phyloP scores from a whole-genome alignment of 2,113 vertebrate genomes.

The Hippocampus mohnikei region DNA sequence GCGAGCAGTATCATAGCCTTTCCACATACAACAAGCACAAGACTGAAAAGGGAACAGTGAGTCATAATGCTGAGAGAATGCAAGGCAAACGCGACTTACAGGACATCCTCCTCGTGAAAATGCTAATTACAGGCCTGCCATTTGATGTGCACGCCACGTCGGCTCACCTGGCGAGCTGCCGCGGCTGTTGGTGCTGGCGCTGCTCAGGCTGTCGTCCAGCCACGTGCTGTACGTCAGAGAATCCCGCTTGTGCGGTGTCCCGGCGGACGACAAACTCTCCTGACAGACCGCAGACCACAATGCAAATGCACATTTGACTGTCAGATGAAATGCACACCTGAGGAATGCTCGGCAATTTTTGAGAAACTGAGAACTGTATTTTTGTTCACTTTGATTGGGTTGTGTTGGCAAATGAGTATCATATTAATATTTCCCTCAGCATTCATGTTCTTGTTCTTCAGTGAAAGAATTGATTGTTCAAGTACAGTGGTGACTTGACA shows the following conservation, averaged over 20 bases:
- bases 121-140: not conserved
- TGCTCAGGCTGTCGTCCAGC: constrained; percentile 82
- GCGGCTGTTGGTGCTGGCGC: constrained; percentile 65
- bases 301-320: not conserved
- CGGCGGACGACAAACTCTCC: constrained; percentile 84
- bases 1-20: no score
- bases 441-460: no score
- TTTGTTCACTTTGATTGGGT: no score
- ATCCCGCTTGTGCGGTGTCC: constrained; percentile 82
- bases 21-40: no score
- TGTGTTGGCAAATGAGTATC: no score
- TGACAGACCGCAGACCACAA: constrained; percentile 18
- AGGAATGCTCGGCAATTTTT: not conserved
- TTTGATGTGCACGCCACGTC: not conserved
- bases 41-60: no score
- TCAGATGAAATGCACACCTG: not conserved
- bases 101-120: not conserved
- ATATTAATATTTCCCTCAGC: no score
- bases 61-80: not conserved
- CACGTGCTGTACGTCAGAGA: constrained; percentile 84
- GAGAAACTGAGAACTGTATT: no score
- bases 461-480: no score
- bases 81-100: not conserved
- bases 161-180: constrained; percentile 76
- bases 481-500: no score